Percentiles rank a stretch among this genome's conserved stretches.
Evolutionary conservation across 2,113 vertebrate genomes (phyloP).

Genomic region (Hippocampus abdominalis): DNA sequence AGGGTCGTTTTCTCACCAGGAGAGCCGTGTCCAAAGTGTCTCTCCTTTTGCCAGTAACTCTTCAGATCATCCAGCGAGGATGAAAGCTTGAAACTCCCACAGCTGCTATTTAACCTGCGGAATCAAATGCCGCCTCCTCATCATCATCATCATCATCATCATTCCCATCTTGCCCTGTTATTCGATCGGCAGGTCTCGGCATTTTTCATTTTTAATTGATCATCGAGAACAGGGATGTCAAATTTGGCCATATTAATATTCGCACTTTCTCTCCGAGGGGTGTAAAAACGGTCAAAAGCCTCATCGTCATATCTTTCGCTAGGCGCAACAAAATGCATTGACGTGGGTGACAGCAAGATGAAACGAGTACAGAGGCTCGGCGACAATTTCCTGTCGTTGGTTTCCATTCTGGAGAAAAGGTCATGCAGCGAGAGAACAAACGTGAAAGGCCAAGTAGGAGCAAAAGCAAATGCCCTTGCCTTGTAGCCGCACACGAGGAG

Average conservation of each 20-base stretch:
- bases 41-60: constrained; percentile 62
- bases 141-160: background rate
- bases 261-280: too few relatives aligned
- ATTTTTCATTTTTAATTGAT: too few relatives aligned
- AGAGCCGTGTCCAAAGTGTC: constrained; percentile 72
- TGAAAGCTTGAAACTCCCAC: constrained; percentile 75
- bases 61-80: constrained; percentile 81
- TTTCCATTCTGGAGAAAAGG: background rate
- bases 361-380: too few relatives aligned
- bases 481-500: constrained; percentile 38
- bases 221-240: too few relatives aligned
- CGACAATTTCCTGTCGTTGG: too few relatives aligned
- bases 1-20: constrained; percentile 50
- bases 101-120: constrained; percentile 73
- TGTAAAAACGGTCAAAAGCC: too few relatives aligned
- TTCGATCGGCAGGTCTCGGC: too few relatives aligned
- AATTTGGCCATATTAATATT: too few relatives aligned
- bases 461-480: constrained; percentile 7
- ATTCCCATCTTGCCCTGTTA: too few relatives aligned
- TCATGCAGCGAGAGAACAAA: background rate
- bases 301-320: too few relatives aligned
- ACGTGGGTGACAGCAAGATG: too few relatives aligned
- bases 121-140: background rate
- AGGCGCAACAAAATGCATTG: too few relatives aligned
- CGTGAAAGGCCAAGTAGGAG: background rate